Percentiles rank a stretch among this genome's conserved stretches.
phyloP scores from a whole-genome alignment of 2,888 invertebrate genomes.

The Epinotia brunnichana region DNA sequence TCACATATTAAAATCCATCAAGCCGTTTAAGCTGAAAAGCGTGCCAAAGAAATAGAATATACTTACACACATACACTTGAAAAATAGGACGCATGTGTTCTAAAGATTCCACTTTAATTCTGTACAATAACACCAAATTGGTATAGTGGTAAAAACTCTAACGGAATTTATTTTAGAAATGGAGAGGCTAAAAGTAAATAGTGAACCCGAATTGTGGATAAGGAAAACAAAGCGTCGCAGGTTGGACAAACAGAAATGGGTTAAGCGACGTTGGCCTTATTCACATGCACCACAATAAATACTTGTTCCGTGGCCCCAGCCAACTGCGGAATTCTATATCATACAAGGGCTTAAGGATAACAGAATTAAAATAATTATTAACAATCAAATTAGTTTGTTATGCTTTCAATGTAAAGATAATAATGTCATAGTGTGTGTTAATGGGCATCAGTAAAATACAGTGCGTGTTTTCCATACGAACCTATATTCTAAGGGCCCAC shows the following conservation, averaged over 20 bases:
- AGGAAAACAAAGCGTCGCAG: conserved; percentile 64
- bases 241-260: conserved; percentile 62
- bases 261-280: conserved; percentile 56
- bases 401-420: no score
- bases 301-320: conserved; percentile 16
- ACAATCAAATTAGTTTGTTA: no score
- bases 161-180: conserved; percentile 57
- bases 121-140: conserved; percentile 28
- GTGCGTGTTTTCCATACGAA: no score
- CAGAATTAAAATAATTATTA: no score
- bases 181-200: conserved; percentile 58
- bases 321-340: background rate
- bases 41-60: no score
- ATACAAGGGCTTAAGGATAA: no score
- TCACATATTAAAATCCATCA: no score
- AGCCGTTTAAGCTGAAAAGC: no score
- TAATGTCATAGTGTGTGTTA: no score
- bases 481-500: no score
- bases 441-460: no score
- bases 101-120: background rate
- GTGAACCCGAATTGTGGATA: conserved; percentile 57
- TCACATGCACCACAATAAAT: conserved; percentile 33
- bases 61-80: no score
- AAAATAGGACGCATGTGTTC: background rate
- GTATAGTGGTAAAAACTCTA: conserved; percentile 43